A percentile compares a stretch with the other conserved stretches of the same genome.
Conservation (phyloP, 2,888 invertebrate species). For the Agrochola circellaris region DNA sequence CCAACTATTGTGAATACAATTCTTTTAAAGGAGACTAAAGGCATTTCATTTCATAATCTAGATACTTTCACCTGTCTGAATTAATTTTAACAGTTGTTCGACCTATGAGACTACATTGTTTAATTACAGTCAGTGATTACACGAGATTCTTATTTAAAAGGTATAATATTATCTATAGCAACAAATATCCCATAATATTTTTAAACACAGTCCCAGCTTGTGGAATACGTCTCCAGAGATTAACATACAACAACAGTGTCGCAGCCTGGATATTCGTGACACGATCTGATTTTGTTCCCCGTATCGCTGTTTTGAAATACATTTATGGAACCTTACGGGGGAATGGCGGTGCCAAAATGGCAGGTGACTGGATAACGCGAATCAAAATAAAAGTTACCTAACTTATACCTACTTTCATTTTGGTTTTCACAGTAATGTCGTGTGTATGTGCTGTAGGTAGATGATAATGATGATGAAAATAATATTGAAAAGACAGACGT, state of each 20-base stretch:
- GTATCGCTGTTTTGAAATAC: slow-evolving; percentile 59
- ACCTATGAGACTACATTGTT: background rate
- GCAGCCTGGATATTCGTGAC: slow-evolving; percentile 57
- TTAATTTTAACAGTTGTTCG: background rate
- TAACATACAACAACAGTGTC: slow-evolving; percentile 62
- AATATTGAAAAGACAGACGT: background rate
- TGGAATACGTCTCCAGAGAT: slow-evolving; percentile 63
- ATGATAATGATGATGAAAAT: background rate
- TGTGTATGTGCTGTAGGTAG: background rate
- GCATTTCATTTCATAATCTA: background rate
- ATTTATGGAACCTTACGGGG: slow-evolving; percentile 21
- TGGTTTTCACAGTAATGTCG: background rate
- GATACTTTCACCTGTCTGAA: background rate
- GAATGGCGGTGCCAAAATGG: slow-evolving; percentile 8
- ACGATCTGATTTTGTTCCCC: slow-evolving; percentile 62
- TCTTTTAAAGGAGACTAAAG: background rate
- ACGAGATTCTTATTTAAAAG: background rate
- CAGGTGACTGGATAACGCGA: slow-evolving; percentile 9
- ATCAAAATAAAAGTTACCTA: background rate
- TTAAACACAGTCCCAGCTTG: slow-evolving; percentile 1
- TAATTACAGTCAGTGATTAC: background rate
- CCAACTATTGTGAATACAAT: slow-evolving; percentile 12
- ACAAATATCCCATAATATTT: slow-evolving; percentile 1
- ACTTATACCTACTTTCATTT: background rate
- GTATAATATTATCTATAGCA: background rate